These are phyloP conservation scores for Drosophila niveifrons DNA, from an alignment of 2,888 invertebrate genomes.

Conservation along the genomic window DNA sequence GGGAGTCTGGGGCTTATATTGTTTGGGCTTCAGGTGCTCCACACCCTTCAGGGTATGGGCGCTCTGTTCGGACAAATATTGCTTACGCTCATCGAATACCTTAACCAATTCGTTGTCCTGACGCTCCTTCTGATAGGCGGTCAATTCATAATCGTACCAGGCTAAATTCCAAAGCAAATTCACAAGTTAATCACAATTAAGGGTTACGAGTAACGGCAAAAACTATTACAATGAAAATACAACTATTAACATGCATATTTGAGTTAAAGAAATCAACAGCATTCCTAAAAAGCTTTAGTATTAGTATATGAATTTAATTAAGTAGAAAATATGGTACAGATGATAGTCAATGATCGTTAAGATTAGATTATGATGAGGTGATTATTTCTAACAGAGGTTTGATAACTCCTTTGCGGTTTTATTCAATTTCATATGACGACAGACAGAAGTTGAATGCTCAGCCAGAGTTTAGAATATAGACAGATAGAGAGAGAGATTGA, in stretches of 20 bases:
- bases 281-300: conserved; percentile 48
- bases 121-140: conserved; percentile 93
- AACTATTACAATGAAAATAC: conserved; percentile 25
- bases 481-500: conserved; percentile 11
- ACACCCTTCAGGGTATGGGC: conserved; percentile 87
- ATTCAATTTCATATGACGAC: conserved; percentile 44
- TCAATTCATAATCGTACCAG: conserved; percentile 96
- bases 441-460: conserved; percentile 56
- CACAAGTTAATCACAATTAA: conserved; percentile 23
- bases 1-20: conserved; percentile 90
- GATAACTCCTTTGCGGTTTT: conserved; percentile 52
- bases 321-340: conserved; percentile 31
- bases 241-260: conserved; percentile 40
- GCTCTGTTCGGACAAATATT: conserved; percentile 89
- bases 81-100: conserved; percentile 94
- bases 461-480: conserved; percentile 58
- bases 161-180: conserved; percentile 86
- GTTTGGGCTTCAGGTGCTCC: conserved; percentile 88
- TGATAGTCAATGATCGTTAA: not conserved
- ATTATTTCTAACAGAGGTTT: conserved; percentile 50
- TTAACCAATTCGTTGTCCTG: conserved; percentile 93
- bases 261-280: conserved; percentile 35
- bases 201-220: conserved; percentile 10
- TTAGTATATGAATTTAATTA: conserved; percentile 50
- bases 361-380: conserved; percentile 4